Base-by-base conservation (phyloP, 2,888 invertebrate genomes). In the Hofmannophila pseudospretella region DNA sequence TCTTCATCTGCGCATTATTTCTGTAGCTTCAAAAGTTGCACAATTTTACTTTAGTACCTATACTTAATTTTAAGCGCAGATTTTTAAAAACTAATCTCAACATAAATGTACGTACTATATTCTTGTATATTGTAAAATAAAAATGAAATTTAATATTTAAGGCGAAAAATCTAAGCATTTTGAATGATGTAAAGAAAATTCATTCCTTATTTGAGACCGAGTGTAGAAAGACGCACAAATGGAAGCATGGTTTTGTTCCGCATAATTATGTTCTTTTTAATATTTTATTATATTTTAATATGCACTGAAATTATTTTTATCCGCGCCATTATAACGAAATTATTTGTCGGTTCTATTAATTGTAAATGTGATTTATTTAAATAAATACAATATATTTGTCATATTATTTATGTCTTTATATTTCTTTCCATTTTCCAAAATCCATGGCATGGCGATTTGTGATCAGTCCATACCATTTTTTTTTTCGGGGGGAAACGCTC, bases 371-470 rank as follows among this genome's bases (percentile, higher is more conserved):
- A 82, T 82, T 84, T 80, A 82, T 81, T 82, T 79, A 74, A 67
- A 69, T 75, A 73, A 84, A 81, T 80, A 76, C 74, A 82, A 71
- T 84, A 84, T 84, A 85, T 85, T 84, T 84, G 84, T 84, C 84
- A 64, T 67, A 68, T 52, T 52, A 51, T 43, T 38, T 39, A 37
- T 20, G 5, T 4, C 20, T n/a, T n/a, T n/a, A n/a, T n/a, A n/a
- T n/a, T n/a, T n/a, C n/a, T n/a, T n/a, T n/a, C n/a, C n/a, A n/a
- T n/a, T n/a, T n/a, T n/a, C n/a, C n/a, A n/a, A n/a, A n/a, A n/a
- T n/a, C n/a, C n/a, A n/a, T n/a, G n/a, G n/a, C n/a, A n/a, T n/a
- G n/a, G n/a, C n/a, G n/a, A n/a, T n/a, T n/a, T n/a, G n/a, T n/a
- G n/a, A n/a, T n/a, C n/a, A n/a, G n/a, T n/a, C n/a, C n/a, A n/a